A percentile compares a stretch with the other conserved stretches of the same genome.
These are phyloP conservation scores for Chiloscyllium punctatum DNA, from an alignment of 2,797 vertebrate genomes.

Conservation along the genomic window DNA sequence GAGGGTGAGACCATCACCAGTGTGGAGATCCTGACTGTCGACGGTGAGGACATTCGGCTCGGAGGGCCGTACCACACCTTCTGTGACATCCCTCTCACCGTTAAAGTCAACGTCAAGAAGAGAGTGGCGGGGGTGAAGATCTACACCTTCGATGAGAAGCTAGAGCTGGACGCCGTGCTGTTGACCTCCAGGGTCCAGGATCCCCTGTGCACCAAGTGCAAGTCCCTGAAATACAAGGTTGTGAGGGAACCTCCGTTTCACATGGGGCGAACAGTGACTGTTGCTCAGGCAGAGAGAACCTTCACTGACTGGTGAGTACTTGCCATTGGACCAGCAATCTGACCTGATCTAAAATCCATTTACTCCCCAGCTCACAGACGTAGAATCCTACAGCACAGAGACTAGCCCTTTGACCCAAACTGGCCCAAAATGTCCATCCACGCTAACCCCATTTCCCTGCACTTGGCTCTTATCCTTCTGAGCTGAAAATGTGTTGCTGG, in stretches of 20 bases:
- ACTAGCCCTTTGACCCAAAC: too few relatives aligned
- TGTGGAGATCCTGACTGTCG: conserved; percentile 72
- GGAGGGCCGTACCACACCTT: conserved; percentile 79
- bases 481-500: too few relatives aligned
- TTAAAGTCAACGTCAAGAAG: conserved; percentile 65
- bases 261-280: conserved; percentile 43
- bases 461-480: too few relatives aligned
- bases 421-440: too few relatives aligned
- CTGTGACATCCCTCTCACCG: conserved; percentile 82
- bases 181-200: conserved; percentile 71
- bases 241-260: conserved; percentile 69
- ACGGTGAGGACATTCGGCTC: conserved; percentile 66
- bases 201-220: conserved; percentile 71
- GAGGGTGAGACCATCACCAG: conserved; percentile 66
- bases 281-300: conserved; percentile 57
- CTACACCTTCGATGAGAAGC: conserved; percentile 84
- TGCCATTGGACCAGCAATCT: not conserved
- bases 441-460: too few relatives aligned
- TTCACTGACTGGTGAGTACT: conserved; percentile 75
- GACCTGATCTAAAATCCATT: not conserved
- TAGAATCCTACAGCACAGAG: too few relatives aligned
- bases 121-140: conserved; percentile 71
- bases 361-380: not conserved
- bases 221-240: conserved; percentile 67
- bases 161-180: conserved; percentile 87